Base-by-base conservation (phyloP, 2,797 vertebrate species). In the Avahi laniger region DNA sequence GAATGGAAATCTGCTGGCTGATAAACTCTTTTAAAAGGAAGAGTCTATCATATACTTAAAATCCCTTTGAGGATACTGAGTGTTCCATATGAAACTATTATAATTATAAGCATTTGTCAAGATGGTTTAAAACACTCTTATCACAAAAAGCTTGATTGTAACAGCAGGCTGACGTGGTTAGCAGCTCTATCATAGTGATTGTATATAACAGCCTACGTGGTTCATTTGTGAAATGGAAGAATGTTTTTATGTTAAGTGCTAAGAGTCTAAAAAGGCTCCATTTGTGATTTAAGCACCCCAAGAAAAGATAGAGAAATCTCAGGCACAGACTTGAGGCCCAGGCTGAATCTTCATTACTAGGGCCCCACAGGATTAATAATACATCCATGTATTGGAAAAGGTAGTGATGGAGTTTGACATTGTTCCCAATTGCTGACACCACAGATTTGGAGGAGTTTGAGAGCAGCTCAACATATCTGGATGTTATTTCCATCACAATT, bases 51-150 rank as follows among this genome's bases (percentile, higher is more conserved):
- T 22, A 84, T 88, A 93, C 82, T 96, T 97, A 92, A 97, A 54
- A 91, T 91, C 80, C 61, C 87, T 96, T 69, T 10, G 65, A 97
- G 46, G 59, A 79, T 76, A 78, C 33, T n/a, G 81, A 93, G 78
- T 91, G 15, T 24, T 96, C 65, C 70, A 89, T 91, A 52, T 89
- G 96, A 96, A 96, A 94, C 69, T 97, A 92, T 91, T 91, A 94
- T 89, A 96, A 96, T 96, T 95, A 97, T n/a, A 94, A 81, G 73
- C 94, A 95, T 97, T 78, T 98, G 95, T 97, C 88, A 97, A 98
- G 97, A 98, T 59, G 48, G 70, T 96, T 97, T 97, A 91, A 96
- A 98, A 89, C 15, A 82, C 85, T 92, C 97, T 73, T 97, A 7
- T 92, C 95, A 97, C 80, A 97, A 96, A 98, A 95, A 89, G 38